Conservation (phyloP, 2,888 invertebrate genomes). For the Ptychoptera albimana region DNA sequence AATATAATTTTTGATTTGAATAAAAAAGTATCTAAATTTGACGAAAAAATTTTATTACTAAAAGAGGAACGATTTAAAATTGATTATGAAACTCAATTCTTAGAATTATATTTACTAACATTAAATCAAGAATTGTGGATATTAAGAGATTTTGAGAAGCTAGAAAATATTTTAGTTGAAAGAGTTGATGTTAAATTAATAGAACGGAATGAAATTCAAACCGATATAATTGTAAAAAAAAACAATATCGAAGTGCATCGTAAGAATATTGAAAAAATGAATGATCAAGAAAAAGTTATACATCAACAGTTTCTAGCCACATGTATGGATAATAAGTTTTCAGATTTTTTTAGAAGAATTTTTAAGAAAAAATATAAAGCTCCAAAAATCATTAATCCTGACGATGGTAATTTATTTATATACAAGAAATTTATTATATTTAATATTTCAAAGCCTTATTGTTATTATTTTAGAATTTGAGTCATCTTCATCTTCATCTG, state of each 20-base stretch:
- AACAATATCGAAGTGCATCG: conserved; percentile 36
- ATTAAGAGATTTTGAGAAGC: conserved; percentile 52
- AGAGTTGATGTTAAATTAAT: conserved; percentile 39
- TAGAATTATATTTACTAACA: conserved; percentile 46
- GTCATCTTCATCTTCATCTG: conserved; percentile 17
- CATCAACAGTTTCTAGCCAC: conserved; percentile 40
- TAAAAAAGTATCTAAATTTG: conserved; percentile 44
- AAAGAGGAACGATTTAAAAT: conserved; percentile 40
- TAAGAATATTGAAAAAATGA: conserved; percentile 28
- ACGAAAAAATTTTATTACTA: conserved; percentile 40
- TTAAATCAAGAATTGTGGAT: conserved; percentile 60
- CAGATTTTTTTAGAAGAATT: conserved; percentile 60
- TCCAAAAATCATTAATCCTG: conserved; percentile 39
- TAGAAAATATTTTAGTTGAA: conserved; percentile 45
- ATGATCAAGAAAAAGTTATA: conserved; percentile 33
- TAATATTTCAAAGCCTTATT: conserved; percentile 3
- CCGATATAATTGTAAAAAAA: conserved; percentile 33
- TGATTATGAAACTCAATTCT: conserved; percentile 39
- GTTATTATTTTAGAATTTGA: conserved; percentile 2
- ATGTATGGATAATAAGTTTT: conserved; percentile 56
- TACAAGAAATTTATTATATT: neutral
- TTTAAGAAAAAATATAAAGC: conserved; percentile 70
- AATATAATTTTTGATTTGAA: conserved; percentile 42
- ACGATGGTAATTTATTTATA: conserved; percentile 23
- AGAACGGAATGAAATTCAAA: conserved; percentile 37